phyloP scores from a whole-genome alignment of 2,888 invertebrate species.

The Nowickia ferox region DNA sequence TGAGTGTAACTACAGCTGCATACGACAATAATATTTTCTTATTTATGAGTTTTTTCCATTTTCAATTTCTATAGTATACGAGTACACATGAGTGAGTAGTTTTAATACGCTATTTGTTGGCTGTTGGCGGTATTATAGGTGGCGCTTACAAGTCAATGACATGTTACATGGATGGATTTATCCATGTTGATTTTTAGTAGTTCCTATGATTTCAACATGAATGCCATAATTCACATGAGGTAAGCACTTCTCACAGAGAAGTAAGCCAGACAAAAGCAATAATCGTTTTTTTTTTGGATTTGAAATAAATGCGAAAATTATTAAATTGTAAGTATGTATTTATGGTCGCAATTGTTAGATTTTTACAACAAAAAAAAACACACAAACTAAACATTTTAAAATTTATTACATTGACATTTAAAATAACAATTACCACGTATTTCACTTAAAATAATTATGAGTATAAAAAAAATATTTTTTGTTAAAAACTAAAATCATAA shows the following conservation, averaged over 20 bases:
- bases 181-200: slow-evolving; percentile 55
- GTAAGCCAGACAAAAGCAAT: not conserved
- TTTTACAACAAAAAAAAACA: not conserved
- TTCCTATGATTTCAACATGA: slow-evolving; percentile 56
- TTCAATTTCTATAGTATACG: slow-evolving; percentile 31
- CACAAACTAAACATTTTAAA: slow-evolving; percentile 13
- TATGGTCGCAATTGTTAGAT: slow-evolving; percentile 17
- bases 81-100: not conserved
- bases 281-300: not conserved
- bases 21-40: slow-evolving; percentile 23
- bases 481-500: not conserved
- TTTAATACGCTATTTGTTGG: not conserved
- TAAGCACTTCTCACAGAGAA: slow-evolving; percentile 46
- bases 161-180: slow-evolving; percentile 51
- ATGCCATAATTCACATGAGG: slow-evolving; percentile 47
- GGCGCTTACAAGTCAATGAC: slow-evolving; percentile 72
- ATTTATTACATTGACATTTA: slow-evolving; percentile 62
- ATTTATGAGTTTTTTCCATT: slow-evolving; percentile 53
- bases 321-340: slow-evolving; percentile 20
- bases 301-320: slow-evolving; percentile 38
- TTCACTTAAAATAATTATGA: slow-evolving; percentile 41
- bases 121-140: slow-evolving; percentile 48
- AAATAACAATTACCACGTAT: slow-evolving; percentile 31
- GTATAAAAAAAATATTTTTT: slow-evolving; percentile 4
- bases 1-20: slow-evolving; percentile 14